Conservation (phyloP, 2,888 invertebrate species). For the Calameuta idolon region DNA sequence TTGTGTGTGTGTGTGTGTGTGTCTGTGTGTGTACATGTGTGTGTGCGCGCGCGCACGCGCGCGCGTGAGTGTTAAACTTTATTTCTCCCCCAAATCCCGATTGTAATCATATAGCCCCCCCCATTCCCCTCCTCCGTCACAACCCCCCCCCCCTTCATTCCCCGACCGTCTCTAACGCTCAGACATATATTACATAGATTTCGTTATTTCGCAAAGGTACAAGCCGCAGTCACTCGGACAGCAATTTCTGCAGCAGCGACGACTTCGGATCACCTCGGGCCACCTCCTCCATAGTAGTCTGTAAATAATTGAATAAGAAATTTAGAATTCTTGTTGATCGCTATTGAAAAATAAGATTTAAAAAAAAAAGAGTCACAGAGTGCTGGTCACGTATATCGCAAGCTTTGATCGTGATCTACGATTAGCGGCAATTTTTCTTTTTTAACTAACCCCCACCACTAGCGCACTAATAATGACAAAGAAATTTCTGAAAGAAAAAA, state of each 20-base stretch:
- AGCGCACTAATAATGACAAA: neutral
- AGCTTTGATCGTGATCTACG: conserved; percentile 3
- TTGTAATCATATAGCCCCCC: too few species aligned
- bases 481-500: neutral
- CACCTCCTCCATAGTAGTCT: conserved; percentile 81
- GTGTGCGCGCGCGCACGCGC: neutral
- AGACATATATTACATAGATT: conserved; percentile 66
- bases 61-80: neutral
- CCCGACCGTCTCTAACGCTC: conserved; percentile 26
- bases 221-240: conserved; percentile 79
- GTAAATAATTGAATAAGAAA: conserved; percentile 57
- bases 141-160: neutral
- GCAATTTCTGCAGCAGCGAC: conserved; percentile 86
- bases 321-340: neutral
- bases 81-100: too few species aligned
- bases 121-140: neutral
- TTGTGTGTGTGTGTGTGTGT: too few species aligned
- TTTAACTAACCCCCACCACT: neutral
- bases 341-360: neutral
- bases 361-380: neutral
- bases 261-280: conserved; percentile 83
- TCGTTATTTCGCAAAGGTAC: conserved; percentile 67
- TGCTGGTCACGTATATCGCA: neutral
- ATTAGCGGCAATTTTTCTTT: conserved; percentile 2
- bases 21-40: too few species aligned